These are phyloP conservation scores for Eristalis intricaria DNA, from an alignment of 2,888 invertebrate species.

Conservation along the genomic window DNA sequence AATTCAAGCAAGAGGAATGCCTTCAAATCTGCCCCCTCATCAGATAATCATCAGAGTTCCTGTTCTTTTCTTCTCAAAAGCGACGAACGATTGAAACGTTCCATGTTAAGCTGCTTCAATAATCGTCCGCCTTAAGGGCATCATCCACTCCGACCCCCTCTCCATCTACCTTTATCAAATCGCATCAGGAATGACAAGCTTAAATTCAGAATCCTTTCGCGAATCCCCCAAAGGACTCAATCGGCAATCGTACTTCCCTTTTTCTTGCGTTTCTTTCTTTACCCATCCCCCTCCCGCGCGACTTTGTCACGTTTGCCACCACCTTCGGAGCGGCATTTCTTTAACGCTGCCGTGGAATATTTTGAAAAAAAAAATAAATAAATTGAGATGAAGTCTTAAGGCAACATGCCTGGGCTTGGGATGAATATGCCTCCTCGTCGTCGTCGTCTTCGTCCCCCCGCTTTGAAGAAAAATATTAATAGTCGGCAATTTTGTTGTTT, in stretches of 20 bases:
- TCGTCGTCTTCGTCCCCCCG: background rate
- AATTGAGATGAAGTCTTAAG: conserved; percentile 13
- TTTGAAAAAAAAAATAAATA: background rate
- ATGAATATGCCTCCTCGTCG: no score
- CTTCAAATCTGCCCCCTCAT: no score
- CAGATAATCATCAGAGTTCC: no score
- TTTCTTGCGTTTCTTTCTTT: conserved; percentile 2
- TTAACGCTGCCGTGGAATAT: conserved; percentile 24
- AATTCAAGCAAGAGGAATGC: no score
- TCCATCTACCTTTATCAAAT: conserved; percentile 35
- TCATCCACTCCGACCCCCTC: background rate
- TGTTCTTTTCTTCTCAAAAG: no score
- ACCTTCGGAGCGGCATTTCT: conserved; percentile 7
- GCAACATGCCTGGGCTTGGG: no score
- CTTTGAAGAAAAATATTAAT: conserved; percentile 39
- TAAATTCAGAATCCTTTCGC: conserved; percentile 6
- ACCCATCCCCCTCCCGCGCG: no score
- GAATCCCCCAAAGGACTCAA: background rate
- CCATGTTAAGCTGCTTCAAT: no score
- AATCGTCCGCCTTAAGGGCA: background rate
- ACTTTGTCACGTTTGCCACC: no score
- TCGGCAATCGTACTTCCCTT: conserved; percentile 22
- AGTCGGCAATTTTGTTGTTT: conserved; percentile 41
- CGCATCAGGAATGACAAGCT: conserved; percentile 40
- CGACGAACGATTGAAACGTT: no score